phyloP scores from a whole-genome alignment of 1,140 invertebrate species.

The Hyles vespertilio region DNA sequence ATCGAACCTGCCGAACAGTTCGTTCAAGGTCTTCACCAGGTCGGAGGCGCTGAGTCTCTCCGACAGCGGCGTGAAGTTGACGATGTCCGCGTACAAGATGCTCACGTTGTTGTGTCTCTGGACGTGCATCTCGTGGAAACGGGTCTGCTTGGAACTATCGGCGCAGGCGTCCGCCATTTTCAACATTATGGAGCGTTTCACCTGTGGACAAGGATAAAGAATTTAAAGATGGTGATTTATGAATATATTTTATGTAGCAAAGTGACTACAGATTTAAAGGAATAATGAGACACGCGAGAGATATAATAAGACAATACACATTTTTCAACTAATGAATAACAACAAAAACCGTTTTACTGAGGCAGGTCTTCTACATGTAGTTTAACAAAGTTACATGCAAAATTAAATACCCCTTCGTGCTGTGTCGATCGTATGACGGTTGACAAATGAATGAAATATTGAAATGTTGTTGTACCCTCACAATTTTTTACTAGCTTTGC shows the following conservation, averaged over 20 bases:
- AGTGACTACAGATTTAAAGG: too few relatives aligned
- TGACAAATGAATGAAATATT: too few relatives aligned
- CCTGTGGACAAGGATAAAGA: slow-evolving; percentile 77
- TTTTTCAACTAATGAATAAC: too few relatives aligned
- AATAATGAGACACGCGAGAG: too few relatives aligned
- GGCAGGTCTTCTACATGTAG: too few relatives aligned
- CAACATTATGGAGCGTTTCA: slow-evolving; percentile 94
- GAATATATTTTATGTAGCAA: not conserved
- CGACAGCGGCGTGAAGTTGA: slow-evolving; percentile 97
- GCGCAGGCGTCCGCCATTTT: slow-evolving; percentile 94
- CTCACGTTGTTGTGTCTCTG: slow-evolving; percentile 98
- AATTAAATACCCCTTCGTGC: too few relatives aligned
- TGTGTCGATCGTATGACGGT: too few relatives aligned
- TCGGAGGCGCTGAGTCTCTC: slow-evolving; percentile 95
- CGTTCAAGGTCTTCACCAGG: slow-evolving; percentile 95
- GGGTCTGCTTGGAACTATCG: slow-evolving; percentile 81
- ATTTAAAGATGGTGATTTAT: not conserved
- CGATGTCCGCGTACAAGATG: slow-evolving; percentile 98
- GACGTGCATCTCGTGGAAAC: slow-evolving; percentile 98
- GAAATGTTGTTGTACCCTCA: too few relatives aligned
- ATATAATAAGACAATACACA: too few relatives aligned
- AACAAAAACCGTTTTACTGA: too few relatives aligned
- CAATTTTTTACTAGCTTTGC: too few relatives aligned
- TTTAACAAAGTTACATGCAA: too few relatives aligned
- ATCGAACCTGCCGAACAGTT: slow-evolving; percentile 97